A percentile compares a stretch with the other conserved stretches of the same genome.
phyloP scores from a whole-genome alignment of 2,888 invertebrate genomes.

The Vesta saturnalis region DNA sequence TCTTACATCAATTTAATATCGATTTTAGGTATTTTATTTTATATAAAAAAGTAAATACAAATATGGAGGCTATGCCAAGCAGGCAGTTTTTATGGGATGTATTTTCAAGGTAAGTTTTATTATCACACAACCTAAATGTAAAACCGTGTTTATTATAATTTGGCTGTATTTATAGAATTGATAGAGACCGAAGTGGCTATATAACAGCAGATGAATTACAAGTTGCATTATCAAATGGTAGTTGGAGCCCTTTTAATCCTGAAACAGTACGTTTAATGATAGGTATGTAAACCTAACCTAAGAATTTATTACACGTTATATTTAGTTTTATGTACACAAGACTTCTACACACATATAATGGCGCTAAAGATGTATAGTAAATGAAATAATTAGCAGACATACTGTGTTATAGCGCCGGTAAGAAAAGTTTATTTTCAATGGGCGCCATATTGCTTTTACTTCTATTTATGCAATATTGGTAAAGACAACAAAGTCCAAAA shows the following conservation, averaged over 20 bases:
- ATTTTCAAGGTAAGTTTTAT: slow-evolving; percentile 73
- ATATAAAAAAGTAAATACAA: neutral
- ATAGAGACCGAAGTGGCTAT: slow-evolving; percentile 85
- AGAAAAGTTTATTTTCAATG: no score
- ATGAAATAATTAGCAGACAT: no score
- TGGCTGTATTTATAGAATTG: slow-evolving; percentile 68
- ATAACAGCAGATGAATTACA: slow-evolving; percentile 92
- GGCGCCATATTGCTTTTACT: no score
- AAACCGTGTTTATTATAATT: neutral
- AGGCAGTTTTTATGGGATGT: slow-evolving; percentile 83
- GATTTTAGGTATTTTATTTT: slow-evolving; percentile 8
- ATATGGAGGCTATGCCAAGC: slow-evolving; percentile 69
- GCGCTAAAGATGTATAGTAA: no score
- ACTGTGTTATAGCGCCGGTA: no score
- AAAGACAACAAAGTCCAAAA: no score
- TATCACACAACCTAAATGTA: neutral
- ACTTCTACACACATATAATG: no score
- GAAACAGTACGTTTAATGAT: slow-evolving; percentile 98
- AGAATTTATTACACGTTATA: no score
- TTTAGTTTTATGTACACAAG: no score
- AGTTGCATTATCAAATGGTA: slow-evolving; percentile 93
- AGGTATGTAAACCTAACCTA: slow-evolving; percentile 67
- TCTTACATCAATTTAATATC: neutral
- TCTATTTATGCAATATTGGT: no score
- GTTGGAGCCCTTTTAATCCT: slow-evolving; percentile 98